Base-by-base conservation (phyloP, 2,888 invertebrate genomes). In the Drosophila limbata region DNA sequence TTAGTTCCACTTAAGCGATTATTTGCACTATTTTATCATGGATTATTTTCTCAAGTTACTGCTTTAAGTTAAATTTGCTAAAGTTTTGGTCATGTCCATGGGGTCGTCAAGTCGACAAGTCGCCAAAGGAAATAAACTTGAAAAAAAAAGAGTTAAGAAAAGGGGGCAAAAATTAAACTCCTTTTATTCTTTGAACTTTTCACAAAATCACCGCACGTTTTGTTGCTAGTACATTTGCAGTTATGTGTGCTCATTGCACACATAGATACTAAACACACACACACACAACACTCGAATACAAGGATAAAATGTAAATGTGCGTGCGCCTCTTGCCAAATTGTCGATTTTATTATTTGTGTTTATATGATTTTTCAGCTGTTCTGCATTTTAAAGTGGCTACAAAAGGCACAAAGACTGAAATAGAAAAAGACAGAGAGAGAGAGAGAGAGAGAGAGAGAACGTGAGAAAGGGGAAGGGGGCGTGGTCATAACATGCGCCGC, bases 321-420 rank as follows among this genome's bases (percentile, higher is more conserved):
- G 84, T 84, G 84, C 65, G 86, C 76, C 87, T 88, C 75, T 86
- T 86, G 87, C 89, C 88, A 82, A 90, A 90, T 83, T 88, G 88
- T 84, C 86, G 80, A 88, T 91, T 91, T 90, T 88, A 89, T 90
- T 89, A 90, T 90, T 89, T 89, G 89, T 90, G 90, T 86, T 91
- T 90, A 90, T 91, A 89, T 86, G 89, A 84, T 88, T 86, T 84
- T 81, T 84, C 84, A 89, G 85, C 87, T 89, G 90, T 83, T 89
- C 84, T 90, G 84, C 87, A 90, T 91, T 90, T 88, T 81, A 70
- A 91, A 91, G 83, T 79, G 77, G 73, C 69, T 71, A 44, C 66
- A 33, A 21, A 37, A 11, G 39, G 31, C 15, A 35, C 11, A 33
- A 33, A 9, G 37, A 37, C 6, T 10, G 2, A 35, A n/a, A 25